phyloP scores from a whole-genome alignment of 2,888 invertebrate genomes.

The Clostera curtula region DNA sequence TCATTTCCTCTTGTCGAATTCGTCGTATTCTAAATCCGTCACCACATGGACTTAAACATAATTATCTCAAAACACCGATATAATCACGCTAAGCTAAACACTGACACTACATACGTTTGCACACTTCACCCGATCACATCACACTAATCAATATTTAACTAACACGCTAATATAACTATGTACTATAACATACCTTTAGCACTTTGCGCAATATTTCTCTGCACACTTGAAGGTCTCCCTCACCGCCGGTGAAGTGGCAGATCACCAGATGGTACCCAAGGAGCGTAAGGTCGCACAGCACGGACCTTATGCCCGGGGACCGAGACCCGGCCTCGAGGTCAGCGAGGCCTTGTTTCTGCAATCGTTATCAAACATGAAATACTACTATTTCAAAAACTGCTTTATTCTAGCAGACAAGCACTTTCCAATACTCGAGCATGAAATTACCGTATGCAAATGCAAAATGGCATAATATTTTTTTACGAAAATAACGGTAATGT shows the following conservation, averaged over 20 bases:
- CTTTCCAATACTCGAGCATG: too few relatives aligned
- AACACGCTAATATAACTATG: neutral
- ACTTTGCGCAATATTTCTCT: slow-evolving; percentile 78
- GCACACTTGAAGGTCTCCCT: slow-evolving; percentile 85
- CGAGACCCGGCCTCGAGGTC: slow-evolving; percentile 84
- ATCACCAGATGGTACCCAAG: slow-evolving; percentile 91
- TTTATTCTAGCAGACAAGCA: slow-evolving; percentile 1
- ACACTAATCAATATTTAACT: too few relatives aligned
- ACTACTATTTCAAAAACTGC: slow-evolving; percentile 1
- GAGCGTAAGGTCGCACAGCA: slow-evolving; percentile 89
- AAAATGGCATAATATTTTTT: too few relatives aligned
- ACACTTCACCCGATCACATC: too few relatives aligned
- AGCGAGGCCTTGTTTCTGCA: slow-evolving; percentile 81
- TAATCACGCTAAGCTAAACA: too few relatives aligned
- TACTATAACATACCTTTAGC: slow-evolving; percentile 75
- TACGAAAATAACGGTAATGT: too few relatives aligned
- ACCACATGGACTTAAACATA: too few relatives aligned
- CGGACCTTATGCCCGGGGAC: slow-evolving; percentile 84
- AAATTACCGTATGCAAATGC: too few relatives aligned
- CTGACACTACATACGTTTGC: too few relatives aligned
- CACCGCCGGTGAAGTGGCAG: slow-evolving; percentile 86
- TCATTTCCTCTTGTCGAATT: too few relatives aligned
- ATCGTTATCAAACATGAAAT: slow-evolving; percentile 14
- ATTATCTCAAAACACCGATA: too few relatives aligned
- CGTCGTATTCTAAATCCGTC: too few relatives aligned